phyloP scores from a whole-genome alignment of 2,113 vertebrate genomes.

The Parus major region DNA sequence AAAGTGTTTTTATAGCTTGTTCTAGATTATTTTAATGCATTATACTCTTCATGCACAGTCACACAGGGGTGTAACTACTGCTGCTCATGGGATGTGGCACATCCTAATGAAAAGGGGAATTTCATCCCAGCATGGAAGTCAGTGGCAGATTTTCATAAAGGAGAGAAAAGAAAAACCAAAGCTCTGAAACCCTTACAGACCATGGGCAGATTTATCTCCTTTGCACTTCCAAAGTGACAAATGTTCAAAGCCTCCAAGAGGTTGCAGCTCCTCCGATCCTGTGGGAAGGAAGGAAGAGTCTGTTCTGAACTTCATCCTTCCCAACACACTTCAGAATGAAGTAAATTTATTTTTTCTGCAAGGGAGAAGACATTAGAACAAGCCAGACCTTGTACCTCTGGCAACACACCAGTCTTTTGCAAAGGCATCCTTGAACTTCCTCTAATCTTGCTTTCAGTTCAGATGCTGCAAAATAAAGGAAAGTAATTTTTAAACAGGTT shows the following conservation, averaged over 20 bases:
- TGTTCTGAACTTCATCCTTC: neutral
- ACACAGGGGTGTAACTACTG: neutral
- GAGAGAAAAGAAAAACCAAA: neutral
- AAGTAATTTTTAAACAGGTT: neutral
- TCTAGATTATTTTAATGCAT: neutral
- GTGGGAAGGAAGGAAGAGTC: neutral
- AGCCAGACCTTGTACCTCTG: neutral
- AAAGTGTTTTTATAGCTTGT: neutral
- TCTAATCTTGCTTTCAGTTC: neutral
- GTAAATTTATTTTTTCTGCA: neutral
- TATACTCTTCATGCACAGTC: neutral
- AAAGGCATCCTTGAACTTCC: neutral
- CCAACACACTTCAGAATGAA: neutral
- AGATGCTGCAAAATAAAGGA: neutral
- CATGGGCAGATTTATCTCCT: neutral
- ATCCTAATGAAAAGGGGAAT: neutral
- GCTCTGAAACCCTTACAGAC: neutral
- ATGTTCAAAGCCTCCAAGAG: neutral
- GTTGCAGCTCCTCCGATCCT: accelerated
- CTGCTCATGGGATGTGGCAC: neutral
- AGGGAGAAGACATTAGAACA: neutral
- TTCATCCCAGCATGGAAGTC: neutral
- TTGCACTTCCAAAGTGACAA: neutral
- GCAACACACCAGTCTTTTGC: neutral
- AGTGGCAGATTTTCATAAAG: neutral